Conservation (phyloP, 1,140 invertebrate genomes). For the Diorhabda carinulata region DNA sequence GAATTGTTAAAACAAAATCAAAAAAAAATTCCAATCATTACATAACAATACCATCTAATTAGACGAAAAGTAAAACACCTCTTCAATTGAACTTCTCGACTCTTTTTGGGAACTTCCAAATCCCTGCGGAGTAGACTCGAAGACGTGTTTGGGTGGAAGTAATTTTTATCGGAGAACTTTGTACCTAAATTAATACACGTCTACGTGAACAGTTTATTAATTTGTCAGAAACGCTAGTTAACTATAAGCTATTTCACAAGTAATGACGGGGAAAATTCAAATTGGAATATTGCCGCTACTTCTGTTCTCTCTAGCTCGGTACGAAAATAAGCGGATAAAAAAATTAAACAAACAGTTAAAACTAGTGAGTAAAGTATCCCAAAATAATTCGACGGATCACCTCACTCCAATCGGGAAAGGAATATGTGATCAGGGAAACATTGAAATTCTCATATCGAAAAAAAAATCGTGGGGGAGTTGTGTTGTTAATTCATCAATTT, state of each 20-base stretch:
- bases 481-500: no score
- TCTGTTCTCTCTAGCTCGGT: no score
- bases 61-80: not conserved
- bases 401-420: no score
- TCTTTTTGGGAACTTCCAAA: not conserved
- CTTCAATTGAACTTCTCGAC: not conserved
- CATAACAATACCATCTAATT: not conserved
- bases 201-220: not conserved
- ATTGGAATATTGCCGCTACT: not conserved
- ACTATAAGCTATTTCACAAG: not conserved
- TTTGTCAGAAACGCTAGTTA: not conserved
- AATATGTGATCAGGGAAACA: no score
- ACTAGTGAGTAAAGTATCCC: no score
- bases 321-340: no score
- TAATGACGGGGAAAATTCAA: not conserved
- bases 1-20: no score
- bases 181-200: not conserved
- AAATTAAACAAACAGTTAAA: no score
- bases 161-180: slow-evolving; percentile 3
- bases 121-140: not conserved
- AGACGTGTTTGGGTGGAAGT: slow-evolving; percentile 1
- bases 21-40: not conserved
- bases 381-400: no score
- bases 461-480: no score
- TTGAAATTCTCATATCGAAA: no score